Percentiles rank a stretch among this genome's conserved stretches.
Evolutionary conservation across 2,888 invertebrate genomes (phyloP).

Genomic region (Oxyscelio sp.): DNA sequence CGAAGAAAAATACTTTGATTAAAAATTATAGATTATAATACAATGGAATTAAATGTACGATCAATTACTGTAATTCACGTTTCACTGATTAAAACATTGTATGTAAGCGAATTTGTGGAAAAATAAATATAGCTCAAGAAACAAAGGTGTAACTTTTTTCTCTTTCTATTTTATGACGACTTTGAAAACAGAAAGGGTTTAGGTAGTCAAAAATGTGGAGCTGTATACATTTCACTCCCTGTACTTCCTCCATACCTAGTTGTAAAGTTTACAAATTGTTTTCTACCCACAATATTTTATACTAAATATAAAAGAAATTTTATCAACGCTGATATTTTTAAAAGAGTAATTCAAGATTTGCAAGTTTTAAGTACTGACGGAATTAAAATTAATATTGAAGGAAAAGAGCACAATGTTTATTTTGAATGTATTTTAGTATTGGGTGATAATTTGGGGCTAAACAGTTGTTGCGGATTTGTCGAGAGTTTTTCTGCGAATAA

Average conservation of each 20-base stretch:
- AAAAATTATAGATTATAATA: slow-evolving; percentile 6
- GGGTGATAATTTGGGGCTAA: slow-evolving; percentile 38
- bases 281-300: slow-evolving; percentile 52
- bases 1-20: no score
- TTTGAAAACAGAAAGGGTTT: slow-evolving; percentile 42
- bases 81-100: slow-evolving; percentile 30
- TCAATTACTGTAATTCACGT: slow-evolving; percentile 44
- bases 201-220: slow-evolving; percentile 66
- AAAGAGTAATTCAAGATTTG: slow-evolving; percentile 64
- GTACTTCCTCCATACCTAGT: slow-evolving; percentile 62
- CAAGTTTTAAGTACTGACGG: slow-evolving; percentile 47
- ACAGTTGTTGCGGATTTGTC: slow-evolving; percentile 30
- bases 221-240: slow-evolving; percentile 53
- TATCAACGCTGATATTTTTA: slow-evolving; percentile 59
- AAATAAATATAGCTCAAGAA: slow-evolving; percentile 11
- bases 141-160: slow-evolving; percentile 12
- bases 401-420: slow-evolving; percentile 11
- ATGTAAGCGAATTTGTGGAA: slow-evolving; percentile 38
- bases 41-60: background rate
- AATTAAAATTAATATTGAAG: slow-evolving; percentile 45
- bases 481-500: slow-evolving; percentile 34
- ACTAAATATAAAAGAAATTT: slow-evolving; percentile 55
- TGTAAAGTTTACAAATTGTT: slow-evolving; percentile 36
- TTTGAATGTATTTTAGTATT: slow-evolving; percentile 53
- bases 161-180: slow-evolving; percentile 28